phyloP scores from a whole-genome alignment of 2,888 invertebrate genomes.

The Cordilura impudica region DNA sequence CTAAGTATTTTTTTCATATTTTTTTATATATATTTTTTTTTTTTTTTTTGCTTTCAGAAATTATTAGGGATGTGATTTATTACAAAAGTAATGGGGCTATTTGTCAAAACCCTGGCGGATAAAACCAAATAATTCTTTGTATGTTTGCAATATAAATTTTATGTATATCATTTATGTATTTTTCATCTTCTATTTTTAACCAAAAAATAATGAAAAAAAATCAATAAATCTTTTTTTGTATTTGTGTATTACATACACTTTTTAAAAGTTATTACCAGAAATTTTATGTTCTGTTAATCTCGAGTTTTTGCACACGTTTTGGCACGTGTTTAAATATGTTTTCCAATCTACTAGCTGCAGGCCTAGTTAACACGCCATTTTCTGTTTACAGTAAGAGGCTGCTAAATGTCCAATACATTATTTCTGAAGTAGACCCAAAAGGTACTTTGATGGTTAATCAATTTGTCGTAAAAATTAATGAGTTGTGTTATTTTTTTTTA shows the following conservation, averaged over 20 bases:
- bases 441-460: conserved; percentile 73
- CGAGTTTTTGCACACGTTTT: conserved; percentile 44
- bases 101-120: too few species aligned
- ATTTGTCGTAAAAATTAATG: conserved; percentile 77
- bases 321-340: conserved; percentile 54
- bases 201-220: background rate
- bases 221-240: conserved; percentile 54
- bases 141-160: too few species aligned
- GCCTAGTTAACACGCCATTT: conserved; percentile 3
- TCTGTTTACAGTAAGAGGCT: conserved; percentile 66
- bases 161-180: too few species aligned
- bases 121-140: too few species aligned
- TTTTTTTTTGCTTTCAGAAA: too few species aligned
- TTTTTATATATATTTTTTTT: too few species aligned
- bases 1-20: too few species aligned
- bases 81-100: too few species aligned
- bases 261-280: conserved; percentile 16
- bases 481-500: conserved; percentile 65
- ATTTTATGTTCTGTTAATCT: conserved; percentile 31
- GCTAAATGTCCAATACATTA: conserved; percentile 70
- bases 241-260: background rate
- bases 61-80: too few species aligned
- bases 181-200: background rate
- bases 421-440: conserved; percentile 29
- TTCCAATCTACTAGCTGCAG: conserved; percentile 24